Evolutionary conservation across 2,888 invertebrate species (phyloP).

Genomic region (Drosophila robusta): DNA sequence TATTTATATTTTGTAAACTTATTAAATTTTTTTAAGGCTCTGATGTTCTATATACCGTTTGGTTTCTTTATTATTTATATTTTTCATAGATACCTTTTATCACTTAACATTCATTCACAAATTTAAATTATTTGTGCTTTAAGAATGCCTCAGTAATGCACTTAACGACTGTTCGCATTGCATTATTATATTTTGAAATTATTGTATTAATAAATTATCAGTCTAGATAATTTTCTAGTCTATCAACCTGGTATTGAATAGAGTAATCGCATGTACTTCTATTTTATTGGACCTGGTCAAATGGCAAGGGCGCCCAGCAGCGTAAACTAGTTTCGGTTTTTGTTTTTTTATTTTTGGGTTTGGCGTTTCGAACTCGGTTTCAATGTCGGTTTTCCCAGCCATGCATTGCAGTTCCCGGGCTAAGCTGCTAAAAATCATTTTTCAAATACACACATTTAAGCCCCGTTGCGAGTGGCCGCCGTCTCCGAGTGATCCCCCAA

Average conservation of each 20-base stretch:
- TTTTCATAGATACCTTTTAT: too few species aligned
- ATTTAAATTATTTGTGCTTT: too few species aligned
- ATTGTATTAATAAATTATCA: too few species aligned
- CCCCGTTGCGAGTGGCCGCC: constrained; percentile 43
- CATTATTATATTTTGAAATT: too few species aligned
- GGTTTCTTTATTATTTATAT: too few species aligned
- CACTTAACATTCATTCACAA: too few species aligned
- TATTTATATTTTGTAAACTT: too few species aligned
- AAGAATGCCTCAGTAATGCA: too few species aligned
- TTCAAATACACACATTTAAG: constrained; percentile 64
- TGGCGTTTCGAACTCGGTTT: constrained; percentile 10
- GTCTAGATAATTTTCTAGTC: neutral
- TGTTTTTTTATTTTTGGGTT: constrained; percentile 1
- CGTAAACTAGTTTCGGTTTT: constrained; percentile 41
- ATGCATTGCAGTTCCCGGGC: constrained; percentile 21
- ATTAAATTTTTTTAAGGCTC: too few species aligned
- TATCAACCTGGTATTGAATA: neutral
- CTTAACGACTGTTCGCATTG: too few species aligned
- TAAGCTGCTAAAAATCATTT: constrained; percentile 75
- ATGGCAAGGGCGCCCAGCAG: constrained; percentile 58
- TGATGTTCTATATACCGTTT: too few species aligned
- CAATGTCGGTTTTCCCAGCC: constrained; percentile 30
- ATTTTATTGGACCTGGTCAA: constrained; percentile 39
- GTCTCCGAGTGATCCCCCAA: constrained; percentile 46
- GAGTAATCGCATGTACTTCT: constrained; percentile 12